Evolutionary conservation across 2,797 vertebrate species (phyloP).

Genomic region (Cichlasoma orientale): DNA sequence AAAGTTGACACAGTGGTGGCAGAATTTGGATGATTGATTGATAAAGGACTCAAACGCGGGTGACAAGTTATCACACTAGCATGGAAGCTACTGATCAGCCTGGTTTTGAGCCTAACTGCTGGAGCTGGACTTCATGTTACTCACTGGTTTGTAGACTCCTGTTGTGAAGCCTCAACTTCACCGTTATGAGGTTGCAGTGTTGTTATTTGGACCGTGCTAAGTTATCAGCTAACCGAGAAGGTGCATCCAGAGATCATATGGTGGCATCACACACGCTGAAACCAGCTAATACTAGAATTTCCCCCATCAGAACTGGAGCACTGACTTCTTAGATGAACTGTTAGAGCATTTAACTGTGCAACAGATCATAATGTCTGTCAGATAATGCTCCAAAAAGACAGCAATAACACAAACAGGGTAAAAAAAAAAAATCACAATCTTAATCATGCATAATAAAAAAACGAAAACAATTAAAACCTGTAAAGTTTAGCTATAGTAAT

Average conservation of each 20-base stretch:
- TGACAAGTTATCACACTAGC: not conserved
- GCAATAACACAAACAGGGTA: too few relatives aligned
- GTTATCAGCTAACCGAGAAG: accelerated
- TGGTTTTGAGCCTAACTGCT: not conserved
- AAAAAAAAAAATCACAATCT: too few relatives aligned
- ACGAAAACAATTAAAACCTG: too few relatives aligned
- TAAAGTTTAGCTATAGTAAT: too few relatives aligned
- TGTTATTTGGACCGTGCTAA: too few relatives aligned
- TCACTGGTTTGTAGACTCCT: not conserved
- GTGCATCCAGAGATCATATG: not conserved
- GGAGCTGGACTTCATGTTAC: not conserved
- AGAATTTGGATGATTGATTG: not conserved
- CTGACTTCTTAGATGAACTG: too few relatives aligned
- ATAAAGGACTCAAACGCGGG: not conserved
- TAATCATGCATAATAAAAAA: too few relatives aligned
- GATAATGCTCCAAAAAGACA: too few relatives aligned
- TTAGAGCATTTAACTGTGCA: too few relatives aligned
- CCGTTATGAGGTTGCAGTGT: not conserved
- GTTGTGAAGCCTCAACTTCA: accelerated
- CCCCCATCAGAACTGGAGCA: too few relatives aligned
- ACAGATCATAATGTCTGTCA: too few relatives aligned
- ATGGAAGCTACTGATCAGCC: not conserved
- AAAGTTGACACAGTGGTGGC: not conserved
- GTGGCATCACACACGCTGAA: accelerated
- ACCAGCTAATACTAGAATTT: not conserved